Base-by-base conservation (phyloP, 2,797 vertebrate genomes). In the Pangasius mekongensis region DNA sequence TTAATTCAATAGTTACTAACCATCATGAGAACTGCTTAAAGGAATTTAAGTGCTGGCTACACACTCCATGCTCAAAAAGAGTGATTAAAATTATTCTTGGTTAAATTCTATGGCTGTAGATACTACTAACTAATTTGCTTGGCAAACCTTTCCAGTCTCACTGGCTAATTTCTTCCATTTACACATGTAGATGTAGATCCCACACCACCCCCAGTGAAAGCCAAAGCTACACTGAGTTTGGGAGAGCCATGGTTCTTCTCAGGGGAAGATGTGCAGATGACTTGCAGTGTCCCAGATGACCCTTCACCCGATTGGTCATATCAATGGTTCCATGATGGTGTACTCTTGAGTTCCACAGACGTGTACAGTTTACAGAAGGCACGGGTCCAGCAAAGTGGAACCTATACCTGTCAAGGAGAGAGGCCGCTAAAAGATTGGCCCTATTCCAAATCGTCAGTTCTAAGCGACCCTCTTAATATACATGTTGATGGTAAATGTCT, bases 401-500 rank as follows among this genome's bases (percentile, higher is more conserved):
- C 88, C 13, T 95, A 86, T 90, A 92, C 81, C 88, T 96, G 96
- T 86, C 87, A 92, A 90, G 95, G 93, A 64, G 3, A 66, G 56
- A 93, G 89, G 71, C 27, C 89, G 0, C 87, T 93, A 0, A 0
- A 0, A 0, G 11, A 4, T 24, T 92, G 27, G 91, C 89, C 89
- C 86, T 86, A 10, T 84, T 2, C 58, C 87, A 8, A 5, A 36
- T 0, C 93, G 92, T 14, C 60, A 10, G 10, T 3, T 43, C 18
- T 0, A 52, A 96, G 96, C 83, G 66, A 89, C 7, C 93, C 94
- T 0, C 11, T 94, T 33, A 81, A 91, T 30, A 90, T 96, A 78
- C 36, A 43, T 0, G 93, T 96, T 74, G 93, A 94, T 69, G 94
- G 96, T 96, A 91, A 92, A 91, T 14, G 49, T 58, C 5, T 86